These are phyloP conservation scores for Maylandia zebra DNA, from an alignment of 2,113 vertebrate species.

Conservation along the genomic window DNA sequence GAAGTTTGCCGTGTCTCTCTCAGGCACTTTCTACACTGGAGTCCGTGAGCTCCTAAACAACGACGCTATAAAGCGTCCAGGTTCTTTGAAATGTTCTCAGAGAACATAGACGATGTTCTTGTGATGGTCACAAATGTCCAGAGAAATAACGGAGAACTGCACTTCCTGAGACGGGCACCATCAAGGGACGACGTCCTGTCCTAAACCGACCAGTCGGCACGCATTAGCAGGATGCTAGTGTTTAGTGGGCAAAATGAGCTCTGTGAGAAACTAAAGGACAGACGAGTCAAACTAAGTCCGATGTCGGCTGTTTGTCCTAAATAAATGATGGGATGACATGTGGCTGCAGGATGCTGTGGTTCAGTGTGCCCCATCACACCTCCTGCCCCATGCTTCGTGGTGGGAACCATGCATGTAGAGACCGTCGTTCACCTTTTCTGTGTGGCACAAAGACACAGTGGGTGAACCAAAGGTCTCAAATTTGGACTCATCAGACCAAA, in stretches of 20 bases:
- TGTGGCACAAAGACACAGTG: background rate
- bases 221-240: background rate
- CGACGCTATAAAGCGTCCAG: fast-evolving
- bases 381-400: fast-evolving
- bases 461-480: background rate
- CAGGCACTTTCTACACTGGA: background rate
- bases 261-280: background rate
- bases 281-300: background rate
- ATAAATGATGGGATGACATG: background rate
- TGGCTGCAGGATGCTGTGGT: background rate
- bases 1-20: background rate
- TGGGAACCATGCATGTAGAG: background rate
- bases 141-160: background rate
- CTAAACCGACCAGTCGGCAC: background rate
- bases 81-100: background rate
- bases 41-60: background rate
- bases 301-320: background rate
- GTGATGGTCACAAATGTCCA: background rate
- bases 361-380: background rate
- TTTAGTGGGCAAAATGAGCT: background rate
- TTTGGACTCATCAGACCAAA: background rate
- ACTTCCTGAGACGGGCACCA: background rate
- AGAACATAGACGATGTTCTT: background rate
- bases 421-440: background rate
- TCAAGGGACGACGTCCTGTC: background rate